Conservation (phyloP, 2,888 invertebrate species). For the Hesperia comma region DNA sequence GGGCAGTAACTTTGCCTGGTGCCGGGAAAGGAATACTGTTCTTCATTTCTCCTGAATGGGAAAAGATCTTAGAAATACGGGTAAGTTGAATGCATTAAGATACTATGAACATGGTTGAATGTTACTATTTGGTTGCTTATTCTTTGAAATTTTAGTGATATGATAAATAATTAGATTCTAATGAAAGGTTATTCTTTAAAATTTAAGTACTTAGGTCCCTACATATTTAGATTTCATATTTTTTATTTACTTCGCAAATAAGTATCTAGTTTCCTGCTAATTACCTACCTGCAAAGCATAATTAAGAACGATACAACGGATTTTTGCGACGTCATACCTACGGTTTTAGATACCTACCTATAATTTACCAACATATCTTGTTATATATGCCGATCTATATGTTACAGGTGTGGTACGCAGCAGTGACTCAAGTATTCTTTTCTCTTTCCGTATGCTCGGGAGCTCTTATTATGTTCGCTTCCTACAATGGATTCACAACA, state of each 20-base stretch:
- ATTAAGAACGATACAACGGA: too few relatives aligned
- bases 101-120: too few relatives aligned
- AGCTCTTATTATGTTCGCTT: slow-evolving; percentile 90
- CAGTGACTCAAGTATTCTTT: slow-evolving; percentile 91
- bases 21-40: slow-evolving; percentile 87
- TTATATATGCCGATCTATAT: background rate
- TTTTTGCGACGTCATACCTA: too few relatives aligned
- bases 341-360: too few relatives aligned
- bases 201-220: too few relatives aligned
- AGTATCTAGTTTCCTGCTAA: background rate
- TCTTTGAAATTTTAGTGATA: too few relatives aligned
- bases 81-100: too few relatives aligned
- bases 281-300: too few relatives aligned
- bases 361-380: background rate
- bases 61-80: slow-evolving; percentile 86
- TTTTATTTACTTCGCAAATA: background rate
- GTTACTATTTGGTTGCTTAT: too few relatives aligned
- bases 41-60: slow-evolving; percentile 92
- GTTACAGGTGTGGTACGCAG: slow-evolving; percentile 89
- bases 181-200: too few relatives aligned
- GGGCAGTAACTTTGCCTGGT: slow-evolving; percentile 87
- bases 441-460: slow-evolving; percentile 90
- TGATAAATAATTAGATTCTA: too few relatives aligned
- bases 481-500: slow-evolving; percentile 89
- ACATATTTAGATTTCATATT: too few relatives aligned